Conservation (phyloP, 2,113 vertebrate species). For the Periophthalmus modestus region DNA sequence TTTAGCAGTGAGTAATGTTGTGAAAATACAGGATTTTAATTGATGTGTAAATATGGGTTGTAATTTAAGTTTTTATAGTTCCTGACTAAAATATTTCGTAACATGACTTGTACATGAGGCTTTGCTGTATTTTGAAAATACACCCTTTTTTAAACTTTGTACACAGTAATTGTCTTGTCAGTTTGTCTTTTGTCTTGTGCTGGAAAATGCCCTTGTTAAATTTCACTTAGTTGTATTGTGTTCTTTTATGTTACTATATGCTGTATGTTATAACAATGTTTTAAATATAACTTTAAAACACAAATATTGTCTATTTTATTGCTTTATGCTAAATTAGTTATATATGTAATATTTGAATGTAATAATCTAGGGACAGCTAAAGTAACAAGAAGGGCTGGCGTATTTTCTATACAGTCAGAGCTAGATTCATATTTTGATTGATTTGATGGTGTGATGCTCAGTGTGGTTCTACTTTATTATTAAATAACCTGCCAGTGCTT, state of each 20-base stretch:
- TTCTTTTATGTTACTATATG: conserved; percentile 63
- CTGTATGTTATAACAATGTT: conserved; percentile 63
- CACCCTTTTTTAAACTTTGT: conserved; percentile 74
- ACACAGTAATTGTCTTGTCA: conserved; percentile 71
- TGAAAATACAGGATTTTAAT: conserved; percentile 52
- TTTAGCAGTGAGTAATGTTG: conserved; percentile 52
- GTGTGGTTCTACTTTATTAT: background rate
- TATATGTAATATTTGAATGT: too few relatives aligned
- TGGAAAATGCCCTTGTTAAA: conserved; percentile 53
- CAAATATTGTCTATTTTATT: conserved; percentile 41
- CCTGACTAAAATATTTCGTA: conserved; percentile 70
- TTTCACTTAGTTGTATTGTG: conserved; percentile 61
- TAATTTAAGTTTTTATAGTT: conserved; percentile 77
- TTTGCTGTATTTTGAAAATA: conserved; percentile 72
- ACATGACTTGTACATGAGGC: conserved; percentile 77
- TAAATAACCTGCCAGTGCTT: background rate
- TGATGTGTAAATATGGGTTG: conserved; percentile 77
- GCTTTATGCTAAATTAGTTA: background rate
- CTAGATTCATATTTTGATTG: too few relatives aligned
- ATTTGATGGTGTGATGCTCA: background rate
- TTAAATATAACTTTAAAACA: conserved; percentile 59
- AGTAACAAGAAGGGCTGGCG: too few relatives aligned
- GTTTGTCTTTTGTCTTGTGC: conserved; percentile 68
- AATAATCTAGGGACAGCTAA: too few relatives aligned
- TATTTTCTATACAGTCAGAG: too few relatives aligned